Evolutionary conservation across 1,140 invertebrate genomes (phyloP).

Genomic region (Drosophila subpulchrella): DNA sequence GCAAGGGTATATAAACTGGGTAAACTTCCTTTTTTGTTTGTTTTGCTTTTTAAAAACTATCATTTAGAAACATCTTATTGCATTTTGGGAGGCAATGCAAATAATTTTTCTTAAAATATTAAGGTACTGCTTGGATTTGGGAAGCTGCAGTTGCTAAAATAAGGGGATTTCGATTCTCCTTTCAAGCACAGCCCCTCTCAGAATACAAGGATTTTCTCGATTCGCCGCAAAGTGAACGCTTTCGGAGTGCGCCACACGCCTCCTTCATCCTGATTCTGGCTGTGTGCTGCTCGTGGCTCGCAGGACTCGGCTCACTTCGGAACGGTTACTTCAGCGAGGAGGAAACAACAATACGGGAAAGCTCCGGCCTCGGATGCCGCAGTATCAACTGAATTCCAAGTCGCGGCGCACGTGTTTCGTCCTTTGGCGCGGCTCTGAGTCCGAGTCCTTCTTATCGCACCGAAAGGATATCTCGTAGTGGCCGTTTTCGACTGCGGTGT

Average conservation of each 20-base stretch:
- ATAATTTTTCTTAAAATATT: too few relatives aligned
- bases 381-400: slow-evolving; percentile 68
- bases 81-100: too few relatives aligned
- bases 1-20: too few relatives aligned
- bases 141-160: background rate
- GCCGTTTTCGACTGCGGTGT: slow-evolving; percentile 5
- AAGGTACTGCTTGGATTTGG: too few relatives aligned
- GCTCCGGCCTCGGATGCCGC: slow-evolving; percentile 40
- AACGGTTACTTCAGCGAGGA: slow-evolving; percentile 16
- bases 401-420: slow-evolving; percentile 65
- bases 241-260: slow-evolving; percentile 9
- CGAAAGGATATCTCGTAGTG: slow-evolving; percentile 26
- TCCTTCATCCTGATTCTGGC: background rate
- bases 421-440: slow-evolving; percentile 28
- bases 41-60: too few relatives aligned
- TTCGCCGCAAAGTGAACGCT: slow-evolving; percentile 11
- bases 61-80: too few relatives aligned
- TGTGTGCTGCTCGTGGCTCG: background rate
- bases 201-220: slow-evolving; percentile 10
- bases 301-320: slow-evolving; percentile 11
- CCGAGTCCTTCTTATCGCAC: slow-evolving; percentile 33
- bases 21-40: too few relatives aligned
- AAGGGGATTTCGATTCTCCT: background rate
- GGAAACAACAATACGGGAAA: slow-evolving; percentile 32
- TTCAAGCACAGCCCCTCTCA: background rate